phyloP scores from a whole-genome alignment of 2,888 invertebrate genomes.

The Caenorhabditis macrosperma region DNA sequence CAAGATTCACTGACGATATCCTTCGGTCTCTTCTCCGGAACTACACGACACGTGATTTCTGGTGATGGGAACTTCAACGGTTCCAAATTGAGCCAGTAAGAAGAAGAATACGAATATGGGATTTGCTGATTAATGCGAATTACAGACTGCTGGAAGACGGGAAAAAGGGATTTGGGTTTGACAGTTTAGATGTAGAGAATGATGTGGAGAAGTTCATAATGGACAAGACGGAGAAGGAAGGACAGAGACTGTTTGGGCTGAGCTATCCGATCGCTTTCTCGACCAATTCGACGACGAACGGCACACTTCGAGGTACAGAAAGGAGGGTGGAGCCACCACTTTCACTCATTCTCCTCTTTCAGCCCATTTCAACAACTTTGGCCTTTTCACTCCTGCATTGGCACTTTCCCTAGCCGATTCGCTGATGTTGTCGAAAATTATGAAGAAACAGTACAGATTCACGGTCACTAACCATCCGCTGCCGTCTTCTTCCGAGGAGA shows the following conservation, averaged over 20 bases:
- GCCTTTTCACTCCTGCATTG: constrained; percentile 66
- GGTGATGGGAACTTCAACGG: constrained; percentile 2
- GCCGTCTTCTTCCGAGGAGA: constrained; percentile 69
- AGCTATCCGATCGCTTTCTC: constrained; percentile 70
- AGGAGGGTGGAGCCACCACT: too few relatives aligned
- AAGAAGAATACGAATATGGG: too few relatives aligned
- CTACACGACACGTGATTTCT: constrained; percentile 38
- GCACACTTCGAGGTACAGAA: too few relatives aligned
- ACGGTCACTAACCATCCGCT: constrained; percentile 70
- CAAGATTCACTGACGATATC: constrained; percentile 57
- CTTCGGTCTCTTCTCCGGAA: constrained; percentile 41
- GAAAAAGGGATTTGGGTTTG: not conserved
- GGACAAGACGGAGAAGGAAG: constrained; percentile 38
- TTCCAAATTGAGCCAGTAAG: constrained; percentile 25
- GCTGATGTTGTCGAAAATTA: constrained; percentile 42
- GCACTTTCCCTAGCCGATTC: constrained; percentile 70
- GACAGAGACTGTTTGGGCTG: constrained; percentile 67
- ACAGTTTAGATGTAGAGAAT: constrained; percentile 16
- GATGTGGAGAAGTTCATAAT: constrained; percentile 35
- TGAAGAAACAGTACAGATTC: constrained; percentile 44
- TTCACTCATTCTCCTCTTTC: too few relatives aligned
- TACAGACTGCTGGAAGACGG: constrained; percentile 31
- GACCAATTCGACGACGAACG: not conserved
- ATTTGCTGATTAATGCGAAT: not conserved
- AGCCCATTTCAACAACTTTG: constrained; percentile 73